A percentile compares a stretch with the other conserved stretches of the same genome.
These are phyloP conservation scores for Lycorma delicatula DNA, from an alignment of 1,140 invertebrate genomes.

Conservation along the genomic window DNA sequence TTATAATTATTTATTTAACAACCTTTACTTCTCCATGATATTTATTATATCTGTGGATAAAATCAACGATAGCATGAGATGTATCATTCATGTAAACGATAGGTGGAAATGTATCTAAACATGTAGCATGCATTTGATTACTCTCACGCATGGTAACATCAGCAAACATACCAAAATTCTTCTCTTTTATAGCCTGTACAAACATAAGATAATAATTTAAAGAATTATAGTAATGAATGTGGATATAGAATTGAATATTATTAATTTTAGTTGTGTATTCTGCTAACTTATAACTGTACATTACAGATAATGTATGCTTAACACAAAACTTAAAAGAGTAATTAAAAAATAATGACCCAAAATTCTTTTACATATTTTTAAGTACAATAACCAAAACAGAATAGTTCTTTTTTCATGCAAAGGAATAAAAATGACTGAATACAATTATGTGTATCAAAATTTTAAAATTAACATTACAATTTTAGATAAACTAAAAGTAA, in stretches of 20 bases:
- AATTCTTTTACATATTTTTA: too few species aligned
- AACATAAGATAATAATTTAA: conserved; percentile 12
- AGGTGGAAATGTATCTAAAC: conserved; percentile 91
- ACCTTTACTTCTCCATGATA: conserved; percentile 51
- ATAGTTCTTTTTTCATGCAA: too few species aligned
- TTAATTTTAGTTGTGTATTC: not conserved
- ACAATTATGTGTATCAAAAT: too few species aligned
- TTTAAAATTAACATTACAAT: too few species aligned
- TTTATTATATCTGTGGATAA: conserved; percentile 79
- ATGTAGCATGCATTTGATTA: conserved; percentile 95
- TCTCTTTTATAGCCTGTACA: conserved; percentile 59
- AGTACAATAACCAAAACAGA: too few species aligned
- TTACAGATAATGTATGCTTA: not conserved
- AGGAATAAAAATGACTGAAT: too few species aligned
- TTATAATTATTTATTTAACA: conserved; percentile 20
- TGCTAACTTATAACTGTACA: not conserved
- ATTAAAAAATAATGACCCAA: too few species aligned
- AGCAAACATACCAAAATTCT: conserved; percentile 82
- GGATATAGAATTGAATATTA: too few species aligned
- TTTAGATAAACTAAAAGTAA: too few species aligned
- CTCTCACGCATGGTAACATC: conserved; percentile 95
- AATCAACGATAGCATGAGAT: conserved; percentile 66
- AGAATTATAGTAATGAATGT: conserved; percentile 12
- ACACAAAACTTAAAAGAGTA: too few species aligned
- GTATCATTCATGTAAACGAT: conserved; percentile 85